Conservation (phyloP, 2,888 invertebrate genomes). For the Protophormia terraenovae region DNA sequence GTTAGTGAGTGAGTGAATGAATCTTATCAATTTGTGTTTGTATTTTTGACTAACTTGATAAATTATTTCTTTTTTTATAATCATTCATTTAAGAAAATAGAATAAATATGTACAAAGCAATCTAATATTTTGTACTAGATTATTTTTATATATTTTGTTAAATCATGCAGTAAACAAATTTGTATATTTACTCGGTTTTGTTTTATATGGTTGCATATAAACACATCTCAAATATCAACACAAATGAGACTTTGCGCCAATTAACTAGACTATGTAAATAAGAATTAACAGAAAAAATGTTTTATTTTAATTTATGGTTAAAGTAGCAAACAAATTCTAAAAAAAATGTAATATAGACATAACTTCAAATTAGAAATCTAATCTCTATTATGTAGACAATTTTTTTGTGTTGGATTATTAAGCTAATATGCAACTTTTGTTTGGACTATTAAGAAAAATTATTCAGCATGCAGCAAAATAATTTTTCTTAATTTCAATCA, state of each 20-base stretch:
- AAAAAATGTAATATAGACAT: not conserved
- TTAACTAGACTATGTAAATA: not conserved
- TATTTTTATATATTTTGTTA: conserved; percentile 16
- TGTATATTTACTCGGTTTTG: not conserved
- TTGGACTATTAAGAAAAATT: no score
- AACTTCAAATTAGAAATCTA: no score
- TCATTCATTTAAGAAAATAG: not conserved
- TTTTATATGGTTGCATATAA: not conserved
- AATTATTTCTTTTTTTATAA: not conserved
- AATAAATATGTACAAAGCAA: not conserved
- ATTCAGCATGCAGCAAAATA: no score
- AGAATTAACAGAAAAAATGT: not conserved
- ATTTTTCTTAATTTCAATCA: no score
- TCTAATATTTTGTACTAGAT: not conserved
- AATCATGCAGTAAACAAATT: conserved; percentile 1
- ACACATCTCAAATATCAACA: not conserved
- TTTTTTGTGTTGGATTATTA: no score
- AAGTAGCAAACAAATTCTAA: not conserved
- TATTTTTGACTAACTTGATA: conserved; percentile 29
- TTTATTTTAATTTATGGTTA: conserved; percentile 3
- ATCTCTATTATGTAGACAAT: no score
- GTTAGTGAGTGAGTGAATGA: not conserved
- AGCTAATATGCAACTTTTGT: no score
- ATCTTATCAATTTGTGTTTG: not conserved
- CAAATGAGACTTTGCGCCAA: not conserved